Conservation (phyloP, 2,113 vertebrate species). For the Zapornia atra region DNA sequence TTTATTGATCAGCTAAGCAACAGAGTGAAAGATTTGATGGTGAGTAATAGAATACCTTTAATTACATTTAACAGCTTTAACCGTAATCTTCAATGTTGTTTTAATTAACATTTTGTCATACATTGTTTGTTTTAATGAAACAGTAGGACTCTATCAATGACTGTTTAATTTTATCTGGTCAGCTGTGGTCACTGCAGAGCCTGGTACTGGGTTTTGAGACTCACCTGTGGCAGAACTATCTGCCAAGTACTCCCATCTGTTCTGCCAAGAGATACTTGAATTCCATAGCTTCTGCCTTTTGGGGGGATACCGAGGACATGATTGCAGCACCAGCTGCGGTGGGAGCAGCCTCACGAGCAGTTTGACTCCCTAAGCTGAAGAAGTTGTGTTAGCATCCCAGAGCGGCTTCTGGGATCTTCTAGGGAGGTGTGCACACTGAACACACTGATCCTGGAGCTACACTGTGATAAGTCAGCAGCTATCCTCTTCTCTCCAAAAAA, state of each 20-base stretch:
- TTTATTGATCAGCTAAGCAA: conserved; percentile 98
- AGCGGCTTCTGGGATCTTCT: neutral
- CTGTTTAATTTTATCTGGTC: neutral
- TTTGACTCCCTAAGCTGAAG: neutral
- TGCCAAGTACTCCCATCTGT: neutral
- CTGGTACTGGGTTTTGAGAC: neutral
- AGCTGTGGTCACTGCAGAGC: neutral
- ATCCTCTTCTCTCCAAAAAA: neutral
- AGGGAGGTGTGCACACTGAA: neutral
- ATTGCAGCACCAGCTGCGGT: neutral
- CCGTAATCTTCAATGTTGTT: neutral
- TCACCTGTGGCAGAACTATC: neutral
- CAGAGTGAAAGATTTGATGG: conserved; percentile 94
- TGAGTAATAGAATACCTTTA: conserved; percentile 70
- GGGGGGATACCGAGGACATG: neutral
- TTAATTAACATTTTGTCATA: neutral
- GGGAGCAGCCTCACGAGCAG: neutral
- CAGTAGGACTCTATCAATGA: neutral
- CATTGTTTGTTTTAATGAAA: neutral
- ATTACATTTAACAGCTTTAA: conserved; percentile 12
- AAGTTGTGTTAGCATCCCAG: neutral
- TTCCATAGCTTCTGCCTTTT: neutral
- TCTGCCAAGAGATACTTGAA: neutral
- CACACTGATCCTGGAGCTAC: neutral
- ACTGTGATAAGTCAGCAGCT: neutral